Conservation (phyloP, 2,113 vertebrate species). For the Plectropomus leopardus region DNA sequence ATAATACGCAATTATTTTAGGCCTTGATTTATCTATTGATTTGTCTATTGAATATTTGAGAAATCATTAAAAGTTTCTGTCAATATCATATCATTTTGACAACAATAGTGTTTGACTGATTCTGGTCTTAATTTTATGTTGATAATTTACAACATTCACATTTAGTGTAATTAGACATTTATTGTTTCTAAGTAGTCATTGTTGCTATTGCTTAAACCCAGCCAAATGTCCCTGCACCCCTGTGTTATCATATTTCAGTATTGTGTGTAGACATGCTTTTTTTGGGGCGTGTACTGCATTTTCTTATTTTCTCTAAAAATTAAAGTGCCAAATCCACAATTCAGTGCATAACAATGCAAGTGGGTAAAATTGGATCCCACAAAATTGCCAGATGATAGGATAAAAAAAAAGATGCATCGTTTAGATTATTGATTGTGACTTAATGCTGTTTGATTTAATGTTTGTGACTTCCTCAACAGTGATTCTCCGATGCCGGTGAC, state of each 20-base stretch:
- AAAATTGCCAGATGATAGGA: neutral
- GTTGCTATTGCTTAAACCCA: too few relatives aligned
- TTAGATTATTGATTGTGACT: neutral
- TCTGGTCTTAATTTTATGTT: too few relatives aligned
- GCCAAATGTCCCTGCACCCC: neutral
- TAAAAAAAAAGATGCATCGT: neutral
- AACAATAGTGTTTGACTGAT: too few relatives aligned
- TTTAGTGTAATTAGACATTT: too few relatives aligned
- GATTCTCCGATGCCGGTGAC: slow-evolving; percentile 97
- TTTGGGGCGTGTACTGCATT: neutral
- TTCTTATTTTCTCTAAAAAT: too few relatives aligned
- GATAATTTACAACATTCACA: too few relatives aligned
- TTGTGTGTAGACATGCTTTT: neutral
- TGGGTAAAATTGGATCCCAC: neutral
- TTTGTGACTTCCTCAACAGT: slow-evolving; percentile 81
- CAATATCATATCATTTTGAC: too few relatives aligned
- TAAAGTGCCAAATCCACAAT: neutral
- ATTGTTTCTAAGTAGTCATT: too few relatives aligned
- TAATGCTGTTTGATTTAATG: neutral
- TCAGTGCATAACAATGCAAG: neutral
- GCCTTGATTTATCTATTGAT: too few relatives aligned
- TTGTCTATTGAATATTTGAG: too few relatives aligned
- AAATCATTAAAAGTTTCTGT: too few relatives aligned
- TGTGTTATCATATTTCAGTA: neutral
- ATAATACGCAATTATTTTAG: too few relatives aligned